These are phyloP conservation scores for Thunnus maccoyii DNA, from an alignment of 2,113 vertebrate genomes.

Conservation along the genomic window DNA sequence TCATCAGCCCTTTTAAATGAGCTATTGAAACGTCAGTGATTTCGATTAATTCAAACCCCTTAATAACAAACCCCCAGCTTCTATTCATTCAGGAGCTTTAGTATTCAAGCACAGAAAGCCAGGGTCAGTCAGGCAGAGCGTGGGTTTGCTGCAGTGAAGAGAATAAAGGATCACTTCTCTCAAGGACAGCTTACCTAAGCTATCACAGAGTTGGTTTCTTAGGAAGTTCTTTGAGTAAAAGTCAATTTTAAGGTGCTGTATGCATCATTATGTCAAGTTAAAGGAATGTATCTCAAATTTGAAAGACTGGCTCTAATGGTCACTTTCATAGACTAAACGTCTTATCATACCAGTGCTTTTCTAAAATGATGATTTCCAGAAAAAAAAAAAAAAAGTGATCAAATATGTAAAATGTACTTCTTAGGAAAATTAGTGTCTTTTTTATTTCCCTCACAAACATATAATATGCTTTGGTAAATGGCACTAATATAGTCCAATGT, in stretches of 20 bases:
- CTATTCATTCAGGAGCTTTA: slow-evolving; percentile 55
- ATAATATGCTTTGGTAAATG: neutral
- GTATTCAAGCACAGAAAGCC: slow-evolving; percentile 39
- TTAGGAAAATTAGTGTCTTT: neutral
- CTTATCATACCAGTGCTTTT: no score
- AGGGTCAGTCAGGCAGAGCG: slow-evolving; percentile 59
- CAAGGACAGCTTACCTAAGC: slow-evolving; percentile 75
- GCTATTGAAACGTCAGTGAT: slow-evolving; percentile 61
- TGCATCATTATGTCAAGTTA: neutral
- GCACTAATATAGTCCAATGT: neutral
- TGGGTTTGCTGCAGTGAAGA: slow-evolving; percentile 61
- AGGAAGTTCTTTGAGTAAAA: neutral
- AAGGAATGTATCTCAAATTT: neutral
- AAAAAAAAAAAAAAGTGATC: no score
- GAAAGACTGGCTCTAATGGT: no score
- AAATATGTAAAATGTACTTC: neutral
- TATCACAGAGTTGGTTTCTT: slow-evolving; percentile 30
- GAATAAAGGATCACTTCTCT: slow-evolving; percentile 63
- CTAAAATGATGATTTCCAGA: no score
- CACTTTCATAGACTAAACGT: neutral
- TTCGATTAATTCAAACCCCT: slow-evolving; percentile 47
- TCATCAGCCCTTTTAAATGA: slow-evolving; percentile 37
- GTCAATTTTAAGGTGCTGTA: neutral
- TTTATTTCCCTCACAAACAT: neutral
- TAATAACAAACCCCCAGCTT: slow-evolving; percentile 49